These are phyloP conservation scores for Pangasianodon hypophthalmus DNA, from an alignment of 2,113 vertebrate species.

Conservation along the genomic window DNA sequence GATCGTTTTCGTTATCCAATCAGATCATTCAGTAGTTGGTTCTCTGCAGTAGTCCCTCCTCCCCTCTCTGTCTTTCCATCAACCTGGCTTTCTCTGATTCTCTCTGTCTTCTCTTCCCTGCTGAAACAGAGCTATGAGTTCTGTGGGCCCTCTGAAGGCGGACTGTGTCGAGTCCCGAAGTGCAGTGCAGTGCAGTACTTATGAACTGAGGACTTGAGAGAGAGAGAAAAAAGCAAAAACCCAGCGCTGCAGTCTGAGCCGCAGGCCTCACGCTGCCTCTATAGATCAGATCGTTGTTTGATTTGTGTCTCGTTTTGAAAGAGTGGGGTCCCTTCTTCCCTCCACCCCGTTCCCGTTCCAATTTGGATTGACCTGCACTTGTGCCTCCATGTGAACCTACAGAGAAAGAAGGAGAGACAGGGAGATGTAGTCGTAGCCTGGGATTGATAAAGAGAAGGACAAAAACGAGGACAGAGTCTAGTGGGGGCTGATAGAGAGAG, in stretches of 20 bases:
- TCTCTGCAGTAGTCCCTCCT: slow-evolving; percentile 70
- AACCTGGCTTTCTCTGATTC: slow-evolving; percentile 74
- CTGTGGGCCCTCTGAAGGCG: slow-evolving; percentile 77
- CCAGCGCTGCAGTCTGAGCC: slow-evolving; percentile 64
- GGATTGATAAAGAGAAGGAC: slow-evolving; percentile 30
- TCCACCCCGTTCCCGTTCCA: slow-evolving; percentile 66
- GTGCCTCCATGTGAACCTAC: slow-evolving; percentile 77
- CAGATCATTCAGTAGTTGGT: slow-evolving; percentile 54
- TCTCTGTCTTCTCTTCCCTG: slow-evolving; percentile 74
- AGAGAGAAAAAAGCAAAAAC: slow-evolving; percentile 64
- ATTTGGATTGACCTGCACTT: slow-evolving; percentile 70
- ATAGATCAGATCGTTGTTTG: slow-evolving; percentile 71
- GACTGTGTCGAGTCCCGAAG: slow-evolving; percentile 76
- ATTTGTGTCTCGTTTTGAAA: slow-evolving; percentile 76
- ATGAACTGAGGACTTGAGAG: slow-evolving; percentile 74
- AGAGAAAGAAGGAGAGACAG: slow-evolving; percentile 81
- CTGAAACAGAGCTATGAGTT: slow-evolving; percentile 80
- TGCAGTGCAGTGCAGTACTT: slow-evolving; percentile 72
- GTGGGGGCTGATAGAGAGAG: slow-evolving; percentile 47
- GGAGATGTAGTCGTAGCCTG: slow-evolving; percentile 61
- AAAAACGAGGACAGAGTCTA: slow-evolving; percentile 30
- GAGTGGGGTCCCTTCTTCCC: slow-evolving; percentile 69
- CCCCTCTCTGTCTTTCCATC: slow-evolving; percentile 73
- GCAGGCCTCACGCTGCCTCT: slow-evolving; percentile 65
- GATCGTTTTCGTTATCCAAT: slow-evolving; percentile 57